Evolutionary conservation across 2,113 vertebrate genomes (phyloP), one percentile per base, ranked within the genome.

Genomic region (Ictidomys tridecemlineatus): DNA sequence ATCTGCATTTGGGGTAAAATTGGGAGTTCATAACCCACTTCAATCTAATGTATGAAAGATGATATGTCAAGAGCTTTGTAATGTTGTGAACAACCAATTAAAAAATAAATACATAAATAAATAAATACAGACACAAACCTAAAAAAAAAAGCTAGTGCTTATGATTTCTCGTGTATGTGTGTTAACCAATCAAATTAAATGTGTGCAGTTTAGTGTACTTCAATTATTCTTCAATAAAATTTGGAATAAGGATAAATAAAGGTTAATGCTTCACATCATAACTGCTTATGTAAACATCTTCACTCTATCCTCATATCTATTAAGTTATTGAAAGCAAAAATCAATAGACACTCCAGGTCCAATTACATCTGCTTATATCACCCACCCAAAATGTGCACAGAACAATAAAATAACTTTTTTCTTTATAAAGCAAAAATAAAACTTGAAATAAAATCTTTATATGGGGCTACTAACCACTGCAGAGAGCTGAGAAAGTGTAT

Each of bases 341-440:
- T 92, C 67, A 85, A 86, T 63, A 85, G 30, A 77, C 45, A 90
- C 28, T 48, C 13, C 39, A n/a, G 20, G 37, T 86, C 32, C 34
- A 92, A 72, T 78, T 82, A 37, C 5, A 92, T 48, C 74, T 73
- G 14, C 32, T 69, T 72, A 37, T 87, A 79, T 58, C 34, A 84
- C 45, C 20, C 45, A 67, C 24, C 26, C 22, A 67, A 94, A 95
- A 89, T 72, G 85, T 63, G 6, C 58, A 90, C 30, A 78, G 34
- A 72, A 63, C 16, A 84, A 84, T 79, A 94, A 51, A 91, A 63
- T 69, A 63, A 69, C 12, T 26, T 85, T 85, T 69, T 73, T 67
- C 58, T 85, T 85, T n/a, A 32, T n/a, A 67, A 89, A 72, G n/a
- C 22, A 78, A 92, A 93, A 94, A 78, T 73, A 78, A 89, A 89